Conservation (phyloP, 2,797 vertebrate genomes). For the Molossus molossus region DNA sequence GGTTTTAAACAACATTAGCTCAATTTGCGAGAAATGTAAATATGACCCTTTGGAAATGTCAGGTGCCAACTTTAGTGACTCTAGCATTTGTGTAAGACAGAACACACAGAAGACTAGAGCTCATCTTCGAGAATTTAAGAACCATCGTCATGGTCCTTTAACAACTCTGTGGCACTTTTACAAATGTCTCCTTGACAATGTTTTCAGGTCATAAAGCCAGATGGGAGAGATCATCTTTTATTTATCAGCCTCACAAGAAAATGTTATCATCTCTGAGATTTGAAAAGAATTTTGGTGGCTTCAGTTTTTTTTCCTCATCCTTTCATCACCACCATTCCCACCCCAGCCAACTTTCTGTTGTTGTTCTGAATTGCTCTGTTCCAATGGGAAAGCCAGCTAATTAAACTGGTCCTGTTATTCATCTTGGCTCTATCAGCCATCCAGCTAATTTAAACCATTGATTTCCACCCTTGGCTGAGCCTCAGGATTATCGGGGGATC, state of each 20-base stretch:
- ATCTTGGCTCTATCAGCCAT: neutral
- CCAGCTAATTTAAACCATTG: slow-evolving; percentile 50
- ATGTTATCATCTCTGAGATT: slow-evolving; percentile 39
- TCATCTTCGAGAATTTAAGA: slow-evolving; percentile 73
- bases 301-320: neutral
- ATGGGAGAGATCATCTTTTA: slow-evolving; percentile 78
- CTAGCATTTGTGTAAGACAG: slow-evolving; percentile 59
- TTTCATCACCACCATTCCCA: neutral
- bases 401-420: slow-evolving; percentile 35
- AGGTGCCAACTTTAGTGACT: slow-evolving; percentile 31
- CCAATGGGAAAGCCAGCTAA: slow-evolving; percentile 36
- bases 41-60: slow-evolving; percentile 73
- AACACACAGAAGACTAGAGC: slow-evolving; percentile 42
- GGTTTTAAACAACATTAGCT: slow-evolving; percentile 70
- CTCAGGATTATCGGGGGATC: neutral
- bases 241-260: slow-evolving; percentile 75
- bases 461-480: slow-evolving; percentile 1
- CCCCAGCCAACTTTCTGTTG: neutral
- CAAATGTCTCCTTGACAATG: slow-evolving; percentile 78
- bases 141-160: slow-evolving; percentile 52
- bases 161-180: slow-evolving; percentile 60
- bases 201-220: slow-evolving; percentile 77
- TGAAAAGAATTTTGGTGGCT: slow-evolving; percentile 47
- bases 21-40: slow-evolving; percentile 78
- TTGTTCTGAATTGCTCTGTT: slow-evolving; percentile 51